Evolutionary conservation across 1,140 invertebrate species (phyloP).

Genomic region (Oppia nitens): DNA sequence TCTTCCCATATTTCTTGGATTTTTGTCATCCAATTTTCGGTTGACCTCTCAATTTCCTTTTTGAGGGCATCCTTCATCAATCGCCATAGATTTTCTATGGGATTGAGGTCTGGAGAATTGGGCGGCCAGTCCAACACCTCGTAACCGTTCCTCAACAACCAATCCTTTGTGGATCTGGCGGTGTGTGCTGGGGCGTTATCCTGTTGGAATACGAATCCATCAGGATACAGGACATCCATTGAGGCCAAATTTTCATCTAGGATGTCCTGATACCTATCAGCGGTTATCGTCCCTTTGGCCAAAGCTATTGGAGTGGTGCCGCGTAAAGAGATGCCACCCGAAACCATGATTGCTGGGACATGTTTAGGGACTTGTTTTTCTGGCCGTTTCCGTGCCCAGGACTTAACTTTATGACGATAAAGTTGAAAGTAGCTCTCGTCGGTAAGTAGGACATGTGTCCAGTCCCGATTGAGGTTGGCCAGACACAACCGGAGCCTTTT

Average conservation of each 20-base stretch:
- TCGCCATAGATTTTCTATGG: no score
- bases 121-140: constrained; percentile 27
- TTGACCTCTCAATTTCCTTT: no score
- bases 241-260: no score
- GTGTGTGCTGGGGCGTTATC: constrained; percentile 28
- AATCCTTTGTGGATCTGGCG: constrained; percentile 21
- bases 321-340: background rate
- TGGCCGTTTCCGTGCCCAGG: background rate
- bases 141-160: constrained; percentile 20
- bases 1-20: no score
- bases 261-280: no score
- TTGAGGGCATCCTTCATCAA: no score
- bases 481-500: no score
- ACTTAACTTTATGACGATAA: background rate
- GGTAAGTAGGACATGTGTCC: background rate
- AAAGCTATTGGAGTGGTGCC: constrained; percentile 1
- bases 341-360: background rate
- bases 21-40: no score
- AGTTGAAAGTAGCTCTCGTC: constrained; percentile 2
- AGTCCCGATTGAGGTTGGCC: background rate
- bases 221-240: no score
- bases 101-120: constrained; percentile 28
- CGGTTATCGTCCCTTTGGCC: background rate
- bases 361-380: background rate
- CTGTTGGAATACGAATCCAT: constrained; percentile 23